Evolutionary conservation across 1,140 invertebrate genomes (phyloP).

Genomic region (Bicyclus anynana): DNA sequence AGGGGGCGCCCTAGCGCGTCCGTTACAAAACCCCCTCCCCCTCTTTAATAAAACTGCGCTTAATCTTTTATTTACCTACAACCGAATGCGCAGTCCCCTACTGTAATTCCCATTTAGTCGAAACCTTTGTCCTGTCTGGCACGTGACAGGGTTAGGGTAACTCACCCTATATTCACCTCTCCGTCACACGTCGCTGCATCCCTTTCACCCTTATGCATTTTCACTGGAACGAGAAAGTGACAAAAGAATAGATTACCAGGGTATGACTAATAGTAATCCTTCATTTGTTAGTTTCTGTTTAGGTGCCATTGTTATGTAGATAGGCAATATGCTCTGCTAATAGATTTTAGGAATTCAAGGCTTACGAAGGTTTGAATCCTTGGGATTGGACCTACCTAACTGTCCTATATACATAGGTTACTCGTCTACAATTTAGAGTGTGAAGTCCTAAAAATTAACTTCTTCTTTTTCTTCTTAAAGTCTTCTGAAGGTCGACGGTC

Average conservation of each 20-base stretch:
- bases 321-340: not conserved
- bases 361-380: too few relatives aligned
- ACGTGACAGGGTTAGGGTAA: conserved; percentile 55
- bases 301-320: conserved; percentile 17
- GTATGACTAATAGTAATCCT: conserved; percentile 28
- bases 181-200: not conserved
- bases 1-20: not conserved
- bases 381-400: too few relatives aligned
- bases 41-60: conserved; percentile 8
- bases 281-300: conserved; percentile 23
- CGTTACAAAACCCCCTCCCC: not conserved
- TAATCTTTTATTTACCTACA: conserved; percentile 24
- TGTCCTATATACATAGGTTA: too few relatives aligned
- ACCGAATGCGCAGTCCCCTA: conserved; percentile 16
- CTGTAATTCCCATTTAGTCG: conserved; percentile 13
- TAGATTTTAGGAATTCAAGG: not conserved
- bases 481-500: too few relatives aligned
- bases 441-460: too few relatives aligned
- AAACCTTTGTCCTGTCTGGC: conserved; percentile 42
- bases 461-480: too few relatives aligned
- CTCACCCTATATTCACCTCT: conserved; percentile 10
- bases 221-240: conserved; percentile 13
- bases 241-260: conserved; percentile 17
- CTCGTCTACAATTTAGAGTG: too few relatives aligned
- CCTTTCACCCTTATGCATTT: conserved; percentile 5